Conservation (phyloP, 2,797 vertebrate species). For the Hipposideros larvatus region DNA sequence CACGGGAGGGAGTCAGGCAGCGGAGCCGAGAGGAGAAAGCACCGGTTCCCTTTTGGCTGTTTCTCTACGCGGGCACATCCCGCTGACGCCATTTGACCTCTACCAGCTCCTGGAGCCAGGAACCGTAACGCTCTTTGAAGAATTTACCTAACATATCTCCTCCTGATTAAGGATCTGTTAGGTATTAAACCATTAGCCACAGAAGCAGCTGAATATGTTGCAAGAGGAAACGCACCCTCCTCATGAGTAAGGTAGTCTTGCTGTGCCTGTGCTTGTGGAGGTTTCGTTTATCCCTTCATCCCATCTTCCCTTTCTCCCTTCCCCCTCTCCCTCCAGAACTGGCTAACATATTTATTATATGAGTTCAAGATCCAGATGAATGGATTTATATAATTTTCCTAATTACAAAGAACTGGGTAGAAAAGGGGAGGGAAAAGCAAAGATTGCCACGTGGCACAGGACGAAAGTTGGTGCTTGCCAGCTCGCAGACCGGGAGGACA, state of each 20-base stretch:
- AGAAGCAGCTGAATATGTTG: background rate
- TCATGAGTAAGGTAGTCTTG: background rate
- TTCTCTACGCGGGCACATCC: background rate
- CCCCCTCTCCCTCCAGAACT: background rate
- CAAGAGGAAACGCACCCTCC: background rate
- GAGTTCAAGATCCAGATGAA: slow-evolving; percentile 58
- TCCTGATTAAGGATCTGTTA: background rate
- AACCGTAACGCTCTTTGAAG: background rate
- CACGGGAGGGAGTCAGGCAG: background rate
- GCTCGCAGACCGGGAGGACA: background rate
- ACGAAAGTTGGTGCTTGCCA: slow-evolving; percentile 57
- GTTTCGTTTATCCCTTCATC: background rate
- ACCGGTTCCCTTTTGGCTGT: background rate
- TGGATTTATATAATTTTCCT: slow-evolving; percentile 65
- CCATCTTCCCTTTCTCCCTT: background rate
- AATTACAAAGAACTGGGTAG: slow-evolving; percentile 39
- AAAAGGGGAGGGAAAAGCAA: background rate
- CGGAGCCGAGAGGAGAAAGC: background rate
- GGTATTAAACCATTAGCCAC: background rate
- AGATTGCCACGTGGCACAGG: background rate
- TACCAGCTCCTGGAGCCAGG: background rate
- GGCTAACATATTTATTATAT: background rate
- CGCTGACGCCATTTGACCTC: background rate
- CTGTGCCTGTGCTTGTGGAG: background rate
- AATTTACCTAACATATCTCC: background rate